phyloP scores from a whole-genome alignment of 2,113 vertebrate genomes.

The Osmerus mordax region DNA sequence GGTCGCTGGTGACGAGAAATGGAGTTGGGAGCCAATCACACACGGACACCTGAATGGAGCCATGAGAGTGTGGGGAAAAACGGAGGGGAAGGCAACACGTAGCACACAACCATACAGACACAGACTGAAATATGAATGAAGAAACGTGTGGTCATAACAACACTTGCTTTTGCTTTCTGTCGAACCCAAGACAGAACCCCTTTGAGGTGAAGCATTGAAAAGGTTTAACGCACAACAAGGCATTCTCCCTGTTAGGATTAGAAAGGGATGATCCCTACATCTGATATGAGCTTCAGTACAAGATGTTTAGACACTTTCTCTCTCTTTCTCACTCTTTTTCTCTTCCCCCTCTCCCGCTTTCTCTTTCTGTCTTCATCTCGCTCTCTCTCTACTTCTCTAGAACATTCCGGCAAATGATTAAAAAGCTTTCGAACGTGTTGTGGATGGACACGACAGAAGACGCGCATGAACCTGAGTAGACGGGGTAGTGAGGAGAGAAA shows the following conservation, averaged over 20 bases:
- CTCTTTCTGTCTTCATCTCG: constrained; percentile 6
- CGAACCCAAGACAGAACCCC: too few relatives aligned
- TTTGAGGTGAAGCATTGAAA: neutral
- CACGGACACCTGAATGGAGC: too few relatives aligned
- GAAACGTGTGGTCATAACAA: too few relatives aligned
- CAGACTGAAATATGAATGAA: too few relatives aligned
- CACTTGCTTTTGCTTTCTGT: too few relatives aligned
- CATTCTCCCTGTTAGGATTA: neutral
- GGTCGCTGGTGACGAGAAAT: too few relatives aligned
- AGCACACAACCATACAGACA: too few relatives aligned
- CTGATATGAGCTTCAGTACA: neutral
- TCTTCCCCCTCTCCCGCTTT: neutral
- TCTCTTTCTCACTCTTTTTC: neutral
- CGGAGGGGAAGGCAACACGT: too few relatives aligned
- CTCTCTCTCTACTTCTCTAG: neutral
- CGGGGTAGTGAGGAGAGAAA: neutral
- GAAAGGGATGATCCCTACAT: neutral
- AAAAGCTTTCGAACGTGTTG: constrained; percentile 15
- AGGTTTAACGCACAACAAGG: too few relatives aligned
- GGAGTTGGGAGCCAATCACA: too few relatives aligned
- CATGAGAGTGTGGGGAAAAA: too few relatives aligned
- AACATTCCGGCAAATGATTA: neutral
- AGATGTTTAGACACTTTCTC: neutral
- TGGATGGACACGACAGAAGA: constrained; percentile 46
- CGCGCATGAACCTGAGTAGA: neutral